A percentile compares a stretch with the other conserved stretches of the same genome.
These are phyloP conservation scores for Ploceus nigricollis DNA, from an alignment of 2,113 vertebrate species.

Conservation along the genomic window DNA sequence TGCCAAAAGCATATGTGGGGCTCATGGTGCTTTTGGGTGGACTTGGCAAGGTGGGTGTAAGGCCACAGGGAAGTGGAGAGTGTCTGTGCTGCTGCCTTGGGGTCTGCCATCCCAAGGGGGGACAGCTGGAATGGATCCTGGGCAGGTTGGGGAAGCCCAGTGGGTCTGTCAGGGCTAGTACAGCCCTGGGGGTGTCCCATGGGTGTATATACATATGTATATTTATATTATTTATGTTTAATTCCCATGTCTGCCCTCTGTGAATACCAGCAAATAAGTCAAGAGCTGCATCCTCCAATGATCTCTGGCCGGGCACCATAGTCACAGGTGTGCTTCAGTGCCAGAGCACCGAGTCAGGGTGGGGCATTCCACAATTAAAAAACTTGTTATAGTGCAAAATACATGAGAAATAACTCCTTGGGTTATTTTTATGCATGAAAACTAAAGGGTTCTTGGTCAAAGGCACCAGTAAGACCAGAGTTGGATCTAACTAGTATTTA, in stretches of 20 bases:
- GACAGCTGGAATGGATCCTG: neutral
- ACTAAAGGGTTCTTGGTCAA: neutral
- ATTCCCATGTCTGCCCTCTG: neutral
- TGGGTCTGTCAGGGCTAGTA: neutral
- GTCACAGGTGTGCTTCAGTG: neutral
- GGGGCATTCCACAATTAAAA: neutral
- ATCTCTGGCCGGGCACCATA: neutral
- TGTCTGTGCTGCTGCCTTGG: neutral
- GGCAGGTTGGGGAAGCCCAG: no score
- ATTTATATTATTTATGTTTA: neutral
- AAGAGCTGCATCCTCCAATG: neutral
- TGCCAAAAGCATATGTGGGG: fast-evolving
- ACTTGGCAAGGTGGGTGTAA: neutral
- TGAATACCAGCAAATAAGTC: neutral
- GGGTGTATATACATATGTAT: neutral
- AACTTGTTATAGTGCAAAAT: neutral
- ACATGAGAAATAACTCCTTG: neutral
- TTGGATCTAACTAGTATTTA: neutral
- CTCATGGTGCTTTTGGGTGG: neutral
- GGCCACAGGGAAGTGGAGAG: neutral
- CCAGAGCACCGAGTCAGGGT: neutral
- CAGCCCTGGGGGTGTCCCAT: neutral
- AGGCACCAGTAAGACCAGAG: neutral
- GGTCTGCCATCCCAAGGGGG: fast-evolving
- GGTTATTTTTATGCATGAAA: neutral